Conservation (phyloP, 2,113 vertebrate genomes). For the Tinamus guttatus region DNA sequence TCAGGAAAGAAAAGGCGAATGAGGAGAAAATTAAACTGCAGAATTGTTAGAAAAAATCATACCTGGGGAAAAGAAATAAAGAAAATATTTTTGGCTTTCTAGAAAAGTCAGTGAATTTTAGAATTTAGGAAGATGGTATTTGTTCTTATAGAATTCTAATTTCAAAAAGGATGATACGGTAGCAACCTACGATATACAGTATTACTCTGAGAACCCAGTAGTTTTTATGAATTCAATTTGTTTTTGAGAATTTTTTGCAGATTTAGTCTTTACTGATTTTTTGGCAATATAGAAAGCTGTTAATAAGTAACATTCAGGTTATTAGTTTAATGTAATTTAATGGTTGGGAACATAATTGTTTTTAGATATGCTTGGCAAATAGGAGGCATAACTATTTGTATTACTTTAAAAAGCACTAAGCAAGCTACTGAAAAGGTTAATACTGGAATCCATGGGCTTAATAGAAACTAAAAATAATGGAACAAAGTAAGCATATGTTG, state of each 20-base stretch:
- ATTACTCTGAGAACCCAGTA: background rate
- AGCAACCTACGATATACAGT: background rate
- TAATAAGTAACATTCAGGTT: background rate
- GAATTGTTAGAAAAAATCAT: background rate
- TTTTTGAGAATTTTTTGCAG: background rate
- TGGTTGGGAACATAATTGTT: background rate
- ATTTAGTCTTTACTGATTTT: background rate
- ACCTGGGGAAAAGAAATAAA: accelerated
- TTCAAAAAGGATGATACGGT: background rate
- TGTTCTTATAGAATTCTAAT: background rate
- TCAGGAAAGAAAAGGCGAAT: background rate
- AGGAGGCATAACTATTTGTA: background rate
- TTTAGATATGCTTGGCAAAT: background rate
- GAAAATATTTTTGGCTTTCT: background rate
- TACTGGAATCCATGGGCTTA: background rate
- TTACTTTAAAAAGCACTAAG: background rate
- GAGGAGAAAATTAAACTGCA: background rate
- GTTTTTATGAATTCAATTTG: background rate
- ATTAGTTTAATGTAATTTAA: background rate
- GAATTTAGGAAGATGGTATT: background rate
- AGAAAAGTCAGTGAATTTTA: background rate
- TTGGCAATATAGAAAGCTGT: background rate
- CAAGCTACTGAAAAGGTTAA: background rate
- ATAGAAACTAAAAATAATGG: background rate
- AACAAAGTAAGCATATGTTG: background rate